A percentile compares a stretch with the other conserved stretches of the same genome.
phyloP scores from a whole-genome alignment of 2,797 vertebrate species.

The Myotis pilosus region DNA sequence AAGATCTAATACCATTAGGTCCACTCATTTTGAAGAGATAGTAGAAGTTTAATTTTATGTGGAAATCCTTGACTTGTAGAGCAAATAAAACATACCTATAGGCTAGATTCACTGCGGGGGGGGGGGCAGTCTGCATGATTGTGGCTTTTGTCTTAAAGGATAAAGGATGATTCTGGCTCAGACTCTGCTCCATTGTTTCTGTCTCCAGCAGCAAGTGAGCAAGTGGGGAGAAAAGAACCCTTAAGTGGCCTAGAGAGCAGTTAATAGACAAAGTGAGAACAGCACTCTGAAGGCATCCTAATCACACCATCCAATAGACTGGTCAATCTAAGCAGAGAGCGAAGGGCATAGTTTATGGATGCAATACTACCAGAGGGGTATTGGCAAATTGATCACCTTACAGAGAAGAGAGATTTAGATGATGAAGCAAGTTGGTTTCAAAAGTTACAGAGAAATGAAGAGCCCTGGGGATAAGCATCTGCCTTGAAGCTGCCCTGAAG shows the following conservation, averaged over 20 bases:
- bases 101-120: neutral
- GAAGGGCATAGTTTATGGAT: neutral
- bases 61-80: neutral
- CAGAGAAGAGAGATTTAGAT: neutral
- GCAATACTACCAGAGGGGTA: neutral
- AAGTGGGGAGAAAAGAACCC: no score
- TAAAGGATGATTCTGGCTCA: neutral
- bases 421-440: slow-evolving; percentile 38
- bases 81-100: slow-evolving; percentile 7
- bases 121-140: neutral
- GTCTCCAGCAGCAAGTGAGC: neutral
- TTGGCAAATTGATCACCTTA: slow-evolving; percentile 51
- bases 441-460: neutral
- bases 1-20: neutral
- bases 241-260: neutral
- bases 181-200: neutral
- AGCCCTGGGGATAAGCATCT: neutral
- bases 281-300: slow-evolving; percentile 6
- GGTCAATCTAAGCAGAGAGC: neutral
- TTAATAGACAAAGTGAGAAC: slow-evolving; percentile 17
- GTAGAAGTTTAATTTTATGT: neutral
- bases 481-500: slow-evolving; percentile 36
- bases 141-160: neutral
- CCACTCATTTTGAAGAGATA: neutral
- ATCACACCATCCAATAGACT: slow-evolving; percentile 13